Conservation (phyloP, 2,888 invertebrate species). For the Steinernema hermaphroditum region DNA sequence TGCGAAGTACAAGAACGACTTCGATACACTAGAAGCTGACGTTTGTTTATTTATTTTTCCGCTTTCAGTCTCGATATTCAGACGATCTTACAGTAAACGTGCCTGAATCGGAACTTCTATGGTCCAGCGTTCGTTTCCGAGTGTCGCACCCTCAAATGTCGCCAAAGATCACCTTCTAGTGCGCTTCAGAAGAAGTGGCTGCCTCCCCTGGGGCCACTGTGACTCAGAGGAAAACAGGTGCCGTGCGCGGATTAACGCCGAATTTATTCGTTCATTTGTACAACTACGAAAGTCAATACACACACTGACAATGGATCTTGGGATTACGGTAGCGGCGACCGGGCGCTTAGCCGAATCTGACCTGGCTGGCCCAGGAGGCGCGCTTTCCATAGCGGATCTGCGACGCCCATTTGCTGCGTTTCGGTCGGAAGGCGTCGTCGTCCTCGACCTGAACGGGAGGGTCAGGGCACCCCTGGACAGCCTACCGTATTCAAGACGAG, state of each 20-base stretch:
- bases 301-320: background rate
- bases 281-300: conserved; percentile 19
- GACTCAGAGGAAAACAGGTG: too few species aligned
- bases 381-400: conserved; percentile 27
- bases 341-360: background rate
- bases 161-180: too few species aligned
- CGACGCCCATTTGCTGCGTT: conserved; percentile 27
- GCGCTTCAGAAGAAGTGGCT: too few species aligned
- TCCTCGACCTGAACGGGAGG: conserved; percentile 5
- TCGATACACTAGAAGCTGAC: too few species aligned
- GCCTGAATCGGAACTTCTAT: too few species aligned
- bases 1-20: too few species aligned
- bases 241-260: conserved; percentile 1
- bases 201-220: too few species aligned
- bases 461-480: background rate
- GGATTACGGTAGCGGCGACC: conserved; percentile 6
- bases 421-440: conserved; percentile 4
- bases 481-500: background rate
- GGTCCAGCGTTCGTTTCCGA: too few species aligned
- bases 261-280: conserved; percentile 25
- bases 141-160: too few species aligned
- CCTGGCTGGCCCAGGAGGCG: conserved; percentile 24
- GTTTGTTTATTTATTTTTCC: too few species aligned
- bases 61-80: too few species aligned
- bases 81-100: too few species aligned